phyloP scores from a whole-genome alignment of 2,888 invertebrate genomes.

The Perdita meconis region DNA sequence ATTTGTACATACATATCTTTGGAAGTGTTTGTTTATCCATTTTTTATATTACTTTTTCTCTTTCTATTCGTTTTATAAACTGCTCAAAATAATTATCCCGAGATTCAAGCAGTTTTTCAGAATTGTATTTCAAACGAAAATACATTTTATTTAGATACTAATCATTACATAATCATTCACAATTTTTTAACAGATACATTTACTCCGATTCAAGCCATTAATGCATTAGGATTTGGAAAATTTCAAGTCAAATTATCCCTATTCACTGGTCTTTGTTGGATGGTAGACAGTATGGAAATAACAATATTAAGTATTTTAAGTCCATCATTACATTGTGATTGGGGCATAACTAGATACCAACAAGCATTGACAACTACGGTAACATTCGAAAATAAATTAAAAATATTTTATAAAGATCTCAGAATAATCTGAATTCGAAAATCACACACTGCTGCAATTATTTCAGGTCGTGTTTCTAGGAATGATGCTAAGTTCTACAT shows the following conservation, averaged over 20 bases:
- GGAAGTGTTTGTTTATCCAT: too few relatives aligned
- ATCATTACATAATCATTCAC: neutral
- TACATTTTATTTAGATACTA: constrained; percentile 35
- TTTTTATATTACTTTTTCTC: neutral
- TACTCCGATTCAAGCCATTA: constrained; percentile 94
- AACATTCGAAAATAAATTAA: constrained; percentile 40
- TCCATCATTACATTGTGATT: constrained; percentile 97
- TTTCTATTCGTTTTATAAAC: neutral
- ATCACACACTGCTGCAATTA: constrained; percentile 2
- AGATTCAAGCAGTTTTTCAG: neutral
- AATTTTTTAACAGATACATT: constrained; percentile 89
- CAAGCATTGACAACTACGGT: constrained; percentile 97
- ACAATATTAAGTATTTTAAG: constrained; percentile 97
- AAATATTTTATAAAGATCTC: neutral
- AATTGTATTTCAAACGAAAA: neutral
- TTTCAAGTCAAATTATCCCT: constrained; percentile 95
- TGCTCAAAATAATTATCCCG: neutral
- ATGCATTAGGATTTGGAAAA: constrained; percentile 94
- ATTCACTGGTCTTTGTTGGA: constrained; percentile 95
- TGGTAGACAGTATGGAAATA: constrained; percentile 99
- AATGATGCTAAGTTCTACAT: constrained; percentile 98
- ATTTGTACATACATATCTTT: too few relatives aligned
- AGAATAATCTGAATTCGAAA: constrained; percentile 2
- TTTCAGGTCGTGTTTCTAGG: constrained; percentile 93
- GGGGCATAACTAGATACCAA: constrained; percentile 95